A percentile compares a stretch with the other conserved stretches of the same genome.
Evolutionary conservation across 2,113 vertebrate species (phyloP).

Genomic region (Motacilla alba): DNA sequence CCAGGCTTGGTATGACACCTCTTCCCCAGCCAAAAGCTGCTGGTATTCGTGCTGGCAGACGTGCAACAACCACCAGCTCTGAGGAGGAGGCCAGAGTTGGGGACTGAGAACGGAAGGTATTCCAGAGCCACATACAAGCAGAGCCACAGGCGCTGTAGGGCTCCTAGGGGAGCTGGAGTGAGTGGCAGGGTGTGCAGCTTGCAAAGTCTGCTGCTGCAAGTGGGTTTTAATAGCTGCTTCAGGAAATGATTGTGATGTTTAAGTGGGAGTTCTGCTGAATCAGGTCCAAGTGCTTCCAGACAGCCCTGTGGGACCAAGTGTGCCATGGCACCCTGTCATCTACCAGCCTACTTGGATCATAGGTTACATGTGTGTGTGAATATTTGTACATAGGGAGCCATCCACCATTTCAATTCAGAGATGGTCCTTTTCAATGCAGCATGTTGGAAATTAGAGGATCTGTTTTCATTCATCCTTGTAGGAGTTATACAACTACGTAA

Average conservation of each 20-base stretch:
- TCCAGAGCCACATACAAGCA: background rate
- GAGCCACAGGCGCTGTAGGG: background rate
- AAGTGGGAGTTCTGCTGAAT: background rate
- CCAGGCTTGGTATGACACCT: background rate
- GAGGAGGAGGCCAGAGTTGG: slow-evolving; percentile 8
- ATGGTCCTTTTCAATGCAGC: background rate
- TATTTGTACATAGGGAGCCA: background rate
- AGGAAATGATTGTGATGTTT: background rate
- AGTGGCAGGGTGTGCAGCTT: background rate
- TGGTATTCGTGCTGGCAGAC: slow-evolving; percentile 14
- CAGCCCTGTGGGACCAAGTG: background rate
- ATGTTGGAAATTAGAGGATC: background rate
- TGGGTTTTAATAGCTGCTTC: background rate
- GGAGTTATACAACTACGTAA: background rate
- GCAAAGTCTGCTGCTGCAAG: background rate
- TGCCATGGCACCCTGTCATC: background rate
- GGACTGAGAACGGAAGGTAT: background rate
- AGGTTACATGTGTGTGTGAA: fast-evolving
- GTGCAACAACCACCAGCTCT: background rate
- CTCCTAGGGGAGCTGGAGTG: background rate
- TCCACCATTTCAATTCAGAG: background rate
- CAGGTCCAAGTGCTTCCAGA: background rate
- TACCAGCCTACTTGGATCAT: background rate
- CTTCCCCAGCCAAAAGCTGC: background rate
- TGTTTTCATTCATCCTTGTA: background rate